These are phyloP conservation scores for Procavia capensis DNA, from an alignment of 2,113 vertebrate genomes.

Conservation along the genomic window DNA sequence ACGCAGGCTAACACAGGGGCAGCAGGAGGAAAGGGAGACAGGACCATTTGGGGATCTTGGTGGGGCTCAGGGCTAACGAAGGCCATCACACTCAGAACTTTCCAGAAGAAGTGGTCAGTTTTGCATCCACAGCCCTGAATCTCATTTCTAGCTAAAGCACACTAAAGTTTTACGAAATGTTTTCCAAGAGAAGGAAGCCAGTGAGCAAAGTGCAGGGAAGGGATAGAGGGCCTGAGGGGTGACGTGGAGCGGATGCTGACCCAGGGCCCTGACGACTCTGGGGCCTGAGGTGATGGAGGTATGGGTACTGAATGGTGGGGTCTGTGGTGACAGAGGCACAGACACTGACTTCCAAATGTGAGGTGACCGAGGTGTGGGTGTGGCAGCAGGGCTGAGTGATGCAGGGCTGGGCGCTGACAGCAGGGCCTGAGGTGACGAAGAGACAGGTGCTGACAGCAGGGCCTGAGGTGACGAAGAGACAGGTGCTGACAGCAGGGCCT, in stretches of 20 bases:
- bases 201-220: not conserved
- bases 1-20: too few species aligned
- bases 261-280: not conserved
- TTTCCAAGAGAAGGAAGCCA: not conserved
- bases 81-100: not conserved
- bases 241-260: too few species aligned
- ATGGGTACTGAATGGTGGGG: not conserved
- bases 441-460: too few species aligned
- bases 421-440: too few species aligned
- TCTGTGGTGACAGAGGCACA: not conserved
- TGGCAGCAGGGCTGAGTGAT: not conserved
- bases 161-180: not conserved
- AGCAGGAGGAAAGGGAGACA: not conserved
- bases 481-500: not conserved
- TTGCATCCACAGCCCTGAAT: not conserved
- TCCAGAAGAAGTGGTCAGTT: too few species aligned
- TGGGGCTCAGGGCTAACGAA: rapidly evolving
- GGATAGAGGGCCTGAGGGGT: not conserved
- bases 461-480: not conserved
- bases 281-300: not conserved
- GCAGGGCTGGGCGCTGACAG: not conserved
- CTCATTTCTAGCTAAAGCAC: not conserved
- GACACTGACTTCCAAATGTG: not conserved
- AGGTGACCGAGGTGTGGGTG: too few species aligned
- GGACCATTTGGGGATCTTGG: rapidly evolving